These are phyloP conservation scores for Chymomyza amoena DNA, from an alignment of 2,888 invertebrate genomes.

Conservation along the genomic window DNA sequence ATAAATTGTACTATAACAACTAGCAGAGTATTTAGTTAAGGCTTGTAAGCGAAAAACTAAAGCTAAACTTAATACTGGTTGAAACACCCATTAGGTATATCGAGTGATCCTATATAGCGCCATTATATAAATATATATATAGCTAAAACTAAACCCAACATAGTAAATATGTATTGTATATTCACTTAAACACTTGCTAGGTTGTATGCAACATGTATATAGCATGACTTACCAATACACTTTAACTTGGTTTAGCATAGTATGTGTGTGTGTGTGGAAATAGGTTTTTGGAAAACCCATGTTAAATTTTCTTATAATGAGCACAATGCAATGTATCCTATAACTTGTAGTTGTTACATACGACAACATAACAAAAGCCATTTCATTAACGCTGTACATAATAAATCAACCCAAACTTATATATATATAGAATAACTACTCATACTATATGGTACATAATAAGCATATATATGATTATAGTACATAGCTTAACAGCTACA, in stretches of 20 bases:
- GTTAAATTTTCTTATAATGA: conserved; percentile 66
- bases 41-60: conserved; percentile 6
- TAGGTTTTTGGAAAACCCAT: conserved; percentile 17
- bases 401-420: conserved; percentile 3
- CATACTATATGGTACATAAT: not conserved
- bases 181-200: conserved; percentile 59
- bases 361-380: not conserved
- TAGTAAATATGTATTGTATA: not conserved
- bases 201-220: conserved; percentile 68
- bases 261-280: not conserved
- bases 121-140: conserved; percentile 8
- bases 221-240: conserved; percentile 32
- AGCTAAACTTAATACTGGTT: conserved; percentile 24
- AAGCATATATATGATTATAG: not conserved
- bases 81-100: conserved; percentile 70
- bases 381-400: not conserved
- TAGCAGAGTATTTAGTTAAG: conserved; percentile 1
- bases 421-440: not conserved
- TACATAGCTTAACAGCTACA: not conserved
- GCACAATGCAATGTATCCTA: conserved; percentile 77
- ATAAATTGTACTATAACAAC: conserved; percentile 33
- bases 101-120: conserved; percentile 59
- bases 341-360: conserved; percentile 60
- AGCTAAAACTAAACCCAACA: not conserved
- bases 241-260: not conserved